Evolutionary conservation across 2,888 invertebrate species (phyloP), one percentile per base, ranked within the genome.

Genomic region (Unio delphinus): DNA sequence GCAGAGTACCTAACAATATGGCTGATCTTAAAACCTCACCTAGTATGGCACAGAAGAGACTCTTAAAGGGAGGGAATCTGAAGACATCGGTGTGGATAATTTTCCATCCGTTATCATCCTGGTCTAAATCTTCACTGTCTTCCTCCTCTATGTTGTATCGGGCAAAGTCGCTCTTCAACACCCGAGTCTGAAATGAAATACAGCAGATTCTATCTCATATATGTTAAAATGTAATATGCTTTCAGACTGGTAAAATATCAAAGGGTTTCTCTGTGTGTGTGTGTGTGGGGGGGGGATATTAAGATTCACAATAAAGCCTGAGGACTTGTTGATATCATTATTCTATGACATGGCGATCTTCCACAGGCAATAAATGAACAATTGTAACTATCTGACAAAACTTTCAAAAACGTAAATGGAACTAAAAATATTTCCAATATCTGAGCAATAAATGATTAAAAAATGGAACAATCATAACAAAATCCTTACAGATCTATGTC

Each of bases 61-160:
- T 90, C 81, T 90, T 91, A 68, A 85, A 78, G 0, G 80, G 81
- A 3, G 92, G 92, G 77, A 90, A 89, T 61, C 91, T 79, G 84
- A 92, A 92, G 4, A 92, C 91, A 80, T 92, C 92, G 1, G 91
- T 90, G 69, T 91, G 90, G 61, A 92, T 90, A 55, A 91, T 91
- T 80, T 92, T 91, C 91, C 92, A 92, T 30, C 92, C 92, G 76
- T 91, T 91, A 68, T 91, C 91, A 74, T 91, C 91, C 57, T 89
- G 88, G 55, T 90, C 90, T 61, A 89, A 68, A 70, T 89, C 88
- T 58, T 89, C 89, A 61, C 80, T 79, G 23, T 89, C 89, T 56
- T 89, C 90, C n/a, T 91, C 90, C 70, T 90, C 90, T 58, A 89
- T 83, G 79, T 91, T 91, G 83, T 91, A 91, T 45, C 90, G 85